phyloP scores from a whole-genome alignment of 2,888 invertebrate genomes.

The Conops quadrifasciatus region DNA sequence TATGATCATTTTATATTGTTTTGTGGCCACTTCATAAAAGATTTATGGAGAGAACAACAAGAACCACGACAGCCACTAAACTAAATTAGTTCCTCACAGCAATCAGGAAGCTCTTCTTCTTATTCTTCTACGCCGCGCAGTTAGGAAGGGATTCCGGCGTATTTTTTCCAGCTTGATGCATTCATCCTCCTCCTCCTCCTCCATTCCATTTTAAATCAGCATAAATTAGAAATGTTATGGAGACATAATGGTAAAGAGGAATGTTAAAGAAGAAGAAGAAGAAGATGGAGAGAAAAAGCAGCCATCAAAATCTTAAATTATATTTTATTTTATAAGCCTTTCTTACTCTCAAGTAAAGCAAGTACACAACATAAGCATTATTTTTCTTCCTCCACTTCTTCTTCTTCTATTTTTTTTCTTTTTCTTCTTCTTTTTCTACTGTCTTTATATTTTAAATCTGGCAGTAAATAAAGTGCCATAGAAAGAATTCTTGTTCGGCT shows the following conservation, averaged over 20 bases:
- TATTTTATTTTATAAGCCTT: neutral
- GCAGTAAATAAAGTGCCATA: no score
- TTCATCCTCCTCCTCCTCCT: neutral
- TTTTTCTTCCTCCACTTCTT: no score
- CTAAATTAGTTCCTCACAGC: constrained; percentile 20
- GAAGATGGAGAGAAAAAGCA: constrained; percentile 12
- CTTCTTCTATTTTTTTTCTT: no score
- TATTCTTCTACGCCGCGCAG: no score
- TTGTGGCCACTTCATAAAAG: constrained; percentile 38
- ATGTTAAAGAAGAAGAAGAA: constrained; percentile 1
- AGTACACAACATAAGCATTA: no score
- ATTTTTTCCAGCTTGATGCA: neutral
- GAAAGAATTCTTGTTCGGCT: no score
- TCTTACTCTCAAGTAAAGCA: no score
- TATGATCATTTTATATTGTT: constrained; percentile 35
- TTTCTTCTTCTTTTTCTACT: no score
- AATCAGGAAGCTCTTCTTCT: neutral
- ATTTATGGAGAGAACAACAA: constrained; percentile 31
- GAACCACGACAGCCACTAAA: constrained; percentile 34
- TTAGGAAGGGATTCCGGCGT: neutral
- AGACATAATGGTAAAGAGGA: constrained; percentile 2
- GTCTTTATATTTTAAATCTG: no score
- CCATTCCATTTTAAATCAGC: constrained; percentile 7
- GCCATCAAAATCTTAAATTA: neutral
- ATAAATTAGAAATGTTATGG: neutral